These are phyloP conservation scores for Rhynchonema sp. DNA, from an alignment of 2,888 invertebrate genomes.

Conservation along the genomic window DNA sequence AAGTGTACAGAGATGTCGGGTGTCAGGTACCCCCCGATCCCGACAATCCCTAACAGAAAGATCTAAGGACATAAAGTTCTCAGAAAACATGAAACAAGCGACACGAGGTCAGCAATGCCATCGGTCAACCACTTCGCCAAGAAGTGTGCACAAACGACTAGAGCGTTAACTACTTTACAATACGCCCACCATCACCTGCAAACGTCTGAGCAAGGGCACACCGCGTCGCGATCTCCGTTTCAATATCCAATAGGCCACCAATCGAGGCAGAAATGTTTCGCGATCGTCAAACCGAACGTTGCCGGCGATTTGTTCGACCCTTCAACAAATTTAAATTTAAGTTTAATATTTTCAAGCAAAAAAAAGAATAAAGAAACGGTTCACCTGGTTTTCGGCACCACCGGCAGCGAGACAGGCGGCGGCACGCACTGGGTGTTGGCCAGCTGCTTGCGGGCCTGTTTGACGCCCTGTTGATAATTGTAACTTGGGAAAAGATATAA, in stretches of 20 bases:
- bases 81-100: too few relatives aligned
- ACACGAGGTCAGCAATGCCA: too few relatives aligned
- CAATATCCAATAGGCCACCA: slow-evolving; percentile 89
- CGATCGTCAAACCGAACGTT: background rate
- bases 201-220: slow-evolving; percentile 65
- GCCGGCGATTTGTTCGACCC: slow-evolving; percentile 5
- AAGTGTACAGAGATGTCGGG: too few relatives aligned
- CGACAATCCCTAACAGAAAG: too few relatives aligned
- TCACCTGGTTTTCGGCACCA: slow-evolving; percentile 44
- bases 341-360: background rate
- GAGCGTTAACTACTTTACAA: too few relatives aligned
- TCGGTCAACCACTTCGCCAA: too few relatives aligned
- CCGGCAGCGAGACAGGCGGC: slow-evolving; percentile 78
- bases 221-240: slow-evolving; percentile 86
- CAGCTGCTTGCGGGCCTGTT: slow-evolving; percentile 59
- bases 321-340: slow-evolving; percentile 1
- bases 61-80: too few relatives aligned
- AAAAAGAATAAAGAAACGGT: background rate
- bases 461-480: too few relatives aligned
- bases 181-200: too few relatives aligned
- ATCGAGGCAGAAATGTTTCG: slow-evolving; percentile 44
- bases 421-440: slow-evolving; percentile 72
- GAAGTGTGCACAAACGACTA: too few relatives aligned
- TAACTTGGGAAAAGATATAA: too few relatives aligned
- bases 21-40: too few relatives aligned